Base-by-base conservation (phyloP, 2,888 invertebrate genomes). In the Boloria euphrosyne region DNA sequence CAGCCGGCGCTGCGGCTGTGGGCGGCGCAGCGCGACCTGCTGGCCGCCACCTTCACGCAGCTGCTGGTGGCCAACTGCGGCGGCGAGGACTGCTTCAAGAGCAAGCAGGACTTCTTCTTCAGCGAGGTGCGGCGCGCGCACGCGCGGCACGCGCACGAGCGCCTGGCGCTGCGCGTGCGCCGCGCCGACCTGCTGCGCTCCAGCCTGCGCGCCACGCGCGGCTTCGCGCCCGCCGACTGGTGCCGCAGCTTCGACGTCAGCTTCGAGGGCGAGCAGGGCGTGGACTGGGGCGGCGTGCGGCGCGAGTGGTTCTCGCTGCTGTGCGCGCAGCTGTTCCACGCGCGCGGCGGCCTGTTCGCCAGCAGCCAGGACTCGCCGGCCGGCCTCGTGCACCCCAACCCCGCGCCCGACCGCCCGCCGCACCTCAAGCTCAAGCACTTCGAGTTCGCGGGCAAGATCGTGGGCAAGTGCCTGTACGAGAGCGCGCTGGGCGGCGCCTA, bases 231-330 rank as follows among this genome's bases (percentile, higher is more conserved):
- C n/a, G 95, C 95, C 63, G 98, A 98, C 90, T 98, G 98, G 98
- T 98, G 98, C 87, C 95, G 96, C 81, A 97, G 96, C 92, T 98
- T 98, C 85, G 98, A 98, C 90, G 95, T 98, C 71, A 95, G 95
- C 65, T 98, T 98, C 87, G 95, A 96, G 83, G 98, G 97, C n/a
- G 98, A 98, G 85, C 97, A 97, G 93, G 98, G 97, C 55, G 95
- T 98, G 77, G 98, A 98, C 90, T 97, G 97, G 97, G 98, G 98
- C 74, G 98, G 98, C 4, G 93, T 98, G 54, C 93, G 98, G 5
- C 94, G 98, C 69, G 98, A 98, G 89, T 98, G 98, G 98, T 98
- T 98, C 89, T 98, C 98, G 75, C 86, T 97, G 73, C 94, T 98
- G 73, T 98, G 98, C 87, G 95, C 95, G 14, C 94, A 96, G 71